These are phyloP conservation scores for Sturnira hondurensis DNA, from an alignment of 2,113 vertebrate genomes.

Conservation along the genomic window DNA sequence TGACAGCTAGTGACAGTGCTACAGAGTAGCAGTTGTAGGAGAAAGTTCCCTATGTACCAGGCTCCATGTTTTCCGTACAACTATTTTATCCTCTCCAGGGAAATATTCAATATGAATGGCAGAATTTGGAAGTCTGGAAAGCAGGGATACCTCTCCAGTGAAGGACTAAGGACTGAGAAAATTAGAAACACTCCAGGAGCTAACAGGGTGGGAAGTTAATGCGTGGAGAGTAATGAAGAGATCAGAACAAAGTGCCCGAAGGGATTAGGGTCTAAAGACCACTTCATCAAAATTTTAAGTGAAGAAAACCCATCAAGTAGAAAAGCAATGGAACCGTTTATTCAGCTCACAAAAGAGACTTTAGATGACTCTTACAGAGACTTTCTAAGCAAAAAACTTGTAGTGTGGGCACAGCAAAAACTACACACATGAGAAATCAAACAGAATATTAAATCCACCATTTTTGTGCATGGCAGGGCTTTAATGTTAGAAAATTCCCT, in stretches of 20 bases:
- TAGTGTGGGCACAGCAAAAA: slow-evolving; percentile 44
- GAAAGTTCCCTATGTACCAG: background rate
- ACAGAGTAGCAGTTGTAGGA: background rate
- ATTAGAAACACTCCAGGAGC: slow-evolving; percentile 54
- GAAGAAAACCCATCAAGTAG: slow-evolving; percentile 14
- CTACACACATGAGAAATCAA: slow-evolving; percentile 53
- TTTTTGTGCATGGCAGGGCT: slow-evolving; percentile 53
- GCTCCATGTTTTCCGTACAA: background rate
- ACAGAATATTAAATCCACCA: slow-evolving; percentile 57
- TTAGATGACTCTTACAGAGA: slow-evolving; percentile 5
- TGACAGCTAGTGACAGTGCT: too few species aligned
- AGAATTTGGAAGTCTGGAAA: slow-evolving; percentile 40
- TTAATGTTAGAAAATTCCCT: slow-evolving; percentile 58
- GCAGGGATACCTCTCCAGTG: slow-evolving; percentile 3
- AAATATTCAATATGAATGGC: slow-evolving; percentile 11
- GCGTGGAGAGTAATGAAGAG: background rate
- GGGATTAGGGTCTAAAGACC: slow-evolving; percentile 27
- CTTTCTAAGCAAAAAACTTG: slow-evolving; percentile 20
- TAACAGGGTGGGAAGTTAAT: slow-evolving; percentile 32
- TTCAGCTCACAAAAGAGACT: slow-evolving; percentile 40
- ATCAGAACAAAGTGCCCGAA: background rate
- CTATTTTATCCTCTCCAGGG: slow-evolving; percentile 2
- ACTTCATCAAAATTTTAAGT: slow-evolving; percentile 52
- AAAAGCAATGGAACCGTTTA: background rate
- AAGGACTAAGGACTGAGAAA: slow-evolving; percentile 50